These are phyloP conservation scores for Luscinia luscinia DNA, from an alignment of 2,797 vertebrate genomes.

Conservation along the genomic window DNA sequence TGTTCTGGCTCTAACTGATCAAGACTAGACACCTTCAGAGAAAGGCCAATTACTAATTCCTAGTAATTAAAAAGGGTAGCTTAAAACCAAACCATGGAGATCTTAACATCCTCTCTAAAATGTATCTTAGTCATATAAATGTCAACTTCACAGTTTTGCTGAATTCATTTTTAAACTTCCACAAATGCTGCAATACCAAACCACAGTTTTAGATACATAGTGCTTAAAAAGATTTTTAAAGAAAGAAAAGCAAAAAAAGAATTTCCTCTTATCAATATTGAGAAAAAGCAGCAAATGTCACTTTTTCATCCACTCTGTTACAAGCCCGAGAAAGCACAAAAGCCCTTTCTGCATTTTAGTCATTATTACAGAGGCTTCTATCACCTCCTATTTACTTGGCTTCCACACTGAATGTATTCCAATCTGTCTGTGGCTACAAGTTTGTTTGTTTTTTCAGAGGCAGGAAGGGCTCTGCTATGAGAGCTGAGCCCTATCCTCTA, in stretches of 20 bases:
- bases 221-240: not conserved
- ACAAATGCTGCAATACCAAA: not conserved
- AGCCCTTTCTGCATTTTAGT: not conserved
- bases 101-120: not conserved
- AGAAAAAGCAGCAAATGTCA: not conserved
- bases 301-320: not conserved
- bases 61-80: not conserved
- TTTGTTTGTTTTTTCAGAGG: not conserved
- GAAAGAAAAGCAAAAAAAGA: not conserved
- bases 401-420: not conserved
- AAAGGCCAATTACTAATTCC: not conserved
- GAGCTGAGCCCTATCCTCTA: not conserved
- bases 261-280: not conserved
- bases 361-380: not conserved
- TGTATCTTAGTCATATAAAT: not conserved
- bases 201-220: not conserved
- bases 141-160: not conserved
- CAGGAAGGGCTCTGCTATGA: not conserved
- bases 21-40: not conserved
- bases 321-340: not conserved
- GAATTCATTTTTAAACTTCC: not conserved
- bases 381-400: not conserved
- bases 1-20: not conserved
- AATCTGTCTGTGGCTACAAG: not conserved
- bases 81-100: not conserved